These are phyloP conservation scores for Scaptomyza graminum DNA, from an alignment of 1,140 invertebrate species.

Conservation along the genomic window DNA sequence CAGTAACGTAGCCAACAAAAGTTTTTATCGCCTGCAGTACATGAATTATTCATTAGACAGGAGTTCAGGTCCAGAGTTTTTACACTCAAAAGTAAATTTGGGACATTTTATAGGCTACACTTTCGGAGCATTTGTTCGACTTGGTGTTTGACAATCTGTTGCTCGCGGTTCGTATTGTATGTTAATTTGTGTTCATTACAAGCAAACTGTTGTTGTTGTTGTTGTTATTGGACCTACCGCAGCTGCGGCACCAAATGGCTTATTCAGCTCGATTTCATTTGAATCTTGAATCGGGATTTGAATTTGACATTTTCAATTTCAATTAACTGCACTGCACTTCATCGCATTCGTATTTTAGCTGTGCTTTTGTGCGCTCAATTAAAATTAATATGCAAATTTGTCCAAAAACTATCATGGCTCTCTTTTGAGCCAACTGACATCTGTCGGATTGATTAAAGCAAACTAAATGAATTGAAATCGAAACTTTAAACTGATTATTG, in stretches of 20 bases:
- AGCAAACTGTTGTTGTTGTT: slow-evolving; percentile 10
- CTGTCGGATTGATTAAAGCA: slow-evolving; percentile 62
- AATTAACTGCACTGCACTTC: slow-evolving; percentile 52
- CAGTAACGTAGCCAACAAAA: slow-evolving; percentile 15
- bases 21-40: slow-evolving; percentile 4
- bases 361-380: slow-evolving; percentile 63
- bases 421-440: slow-evolving; percentile 44
- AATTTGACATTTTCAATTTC: slow-evolving; percentile 61
- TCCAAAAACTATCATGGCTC: slow-evolving; percentile 36
- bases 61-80: slow-evolving; percentile 12
- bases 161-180: slow-evolving; percentile 58
- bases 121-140: slow-evolving; percentile 23
- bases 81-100: not conserved
- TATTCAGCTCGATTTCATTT: slow-evolving; percentile 54
- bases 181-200: slow-evolving; percentile 66
- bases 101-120: slow-evolving; percentile 10
- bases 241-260: slow-evolving; percentile 57
- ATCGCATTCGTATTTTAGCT: slow-evolving; percentile 42
- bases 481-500: slow-evolving; percentile 10
- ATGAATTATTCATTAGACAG: slow-evolving; percentile 45
- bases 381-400: slow-evolving; percentile 82
- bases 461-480: slow-evolving; percentile 14
- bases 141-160: slow-evolving; percentile 59
- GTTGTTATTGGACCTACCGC: slow-evolving; percentile 46
- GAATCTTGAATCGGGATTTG: slow-evolving; percentile 25